Base-by-base conservation (phyloP, 1,140 invertebrate species). In the Pseudomyrmex concolor region DNA sequence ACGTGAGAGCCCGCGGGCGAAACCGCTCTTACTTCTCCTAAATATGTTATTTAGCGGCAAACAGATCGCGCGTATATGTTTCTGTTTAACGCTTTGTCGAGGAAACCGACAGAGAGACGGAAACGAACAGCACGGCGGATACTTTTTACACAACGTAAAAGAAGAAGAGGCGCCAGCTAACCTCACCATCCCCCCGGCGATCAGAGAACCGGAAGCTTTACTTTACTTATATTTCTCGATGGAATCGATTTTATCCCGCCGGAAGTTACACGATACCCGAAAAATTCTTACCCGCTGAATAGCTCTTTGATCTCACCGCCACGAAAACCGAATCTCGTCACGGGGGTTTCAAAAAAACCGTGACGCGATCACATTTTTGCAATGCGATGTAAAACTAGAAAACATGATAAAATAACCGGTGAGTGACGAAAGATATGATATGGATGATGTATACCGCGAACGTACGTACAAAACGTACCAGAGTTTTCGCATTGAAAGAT, bases 201-300 rank as follows among this genome's bases (percentile, higher is more conserved):
- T 78, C 66, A 48, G 59, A 22, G 5, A 7, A 22, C 25, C 34
- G 48, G 13, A 13, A n/a, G 55, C 5, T 80, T 80, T 80, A 60
- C 76, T 22, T 1, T 54, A 10, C 64, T n/a, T n/a, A 66, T 64
- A 78, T 70, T 70, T 78, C 66, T 71, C 66, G 54, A 60, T 55
- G 66, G 66, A 59, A 80, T 43, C 60, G 84, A 85, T 85, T 74
- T 68, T 85, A 73, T 51, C 83, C 0, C 5, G 17, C 15, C 15
- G 22, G 10, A 57, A 70, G 84, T 85, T 68, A 84, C 81, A 81
- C 81, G 62, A 84, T 54, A 63, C 62, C 25, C 80, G 68, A 45
- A 84, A 84, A 83, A 60, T 51, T 84, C 70, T 59, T 74, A 68
- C 45, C 5, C 15, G 55, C 54, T 34, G 57, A 45, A 70, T 43